Percentiles rank a stretch among this genome's conserved stretches.
These are phyloP conservation scores for Spondyliosoma cantharus DNA, from an alignment of 2,797 vertebrate genomes.

Conservation along the genomic window DNA sequence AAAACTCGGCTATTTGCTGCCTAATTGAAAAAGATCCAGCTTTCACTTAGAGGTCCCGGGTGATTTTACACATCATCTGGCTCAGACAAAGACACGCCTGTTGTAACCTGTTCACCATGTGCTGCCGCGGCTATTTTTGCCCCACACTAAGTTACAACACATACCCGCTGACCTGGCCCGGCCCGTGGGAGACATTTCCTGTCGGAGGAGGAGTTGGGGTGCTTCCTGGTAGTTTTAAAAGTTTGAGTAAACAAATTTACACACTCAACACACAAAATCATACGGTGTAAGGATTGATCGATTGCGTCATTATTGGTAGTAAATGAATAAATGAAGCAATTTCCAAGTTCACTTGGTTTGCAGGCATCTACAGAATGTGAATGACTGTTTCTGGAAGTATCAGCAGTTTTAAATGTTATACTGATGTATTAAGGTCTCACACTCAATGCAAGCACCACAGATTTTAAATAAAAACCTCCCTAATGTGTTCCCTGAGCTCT, in stretches of 20 bases:
- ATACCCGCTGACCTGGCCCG: slow-evolving; percentile 31
- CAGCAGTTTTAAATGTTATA: not conserved
- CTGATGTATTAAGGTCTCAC: not conserved
- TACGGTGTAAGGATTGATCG: not conserved
- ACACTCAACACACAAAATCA: not conserved
- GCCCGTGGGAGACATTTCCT: slow-evolving; percentile 43
- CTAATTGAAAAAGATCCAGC: slow-evolving; percentile 72
- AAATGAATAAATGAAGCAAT: not conserved
- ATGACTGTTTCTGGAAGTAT: slow-evolving; percentile 4
- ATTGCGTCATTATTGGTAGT: not conserved
- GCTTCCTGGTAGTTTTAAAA: slow-evolving; percentile 25
- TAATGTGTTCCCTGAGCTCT: slow-evolving; percentile 5
- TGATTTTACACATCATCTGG: slow-evolving; percentile 69
- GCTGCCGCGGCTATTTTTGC: slow-evolving; percentile 58
- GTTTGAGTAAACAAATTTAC: not conserved
- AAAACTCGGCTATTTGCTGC: slow-evolving; percentile 54
- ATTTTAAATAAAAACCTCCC: not conserved
- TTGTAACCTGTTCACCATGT: slow-evolving; percentile 56
- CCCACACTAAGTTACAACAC: slow-evolving; percentile 37
- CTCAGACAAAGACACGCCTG: slow-evolving; percentile 69
- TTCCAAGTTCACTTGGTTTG: not conserved
- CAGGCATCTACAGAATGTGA: not conserved
- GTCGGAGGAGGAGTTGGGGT: slow-evolving; percentile 20
- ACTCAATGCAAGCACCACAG: not conserved
- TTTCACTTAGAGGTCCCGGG: slow-evolving; percentile 59